These are phyloP conservation scores for Dasypogon diadema DNA, from an alignment of 2,888 invertebrate species.

Conservation along the genomic window DNA sequence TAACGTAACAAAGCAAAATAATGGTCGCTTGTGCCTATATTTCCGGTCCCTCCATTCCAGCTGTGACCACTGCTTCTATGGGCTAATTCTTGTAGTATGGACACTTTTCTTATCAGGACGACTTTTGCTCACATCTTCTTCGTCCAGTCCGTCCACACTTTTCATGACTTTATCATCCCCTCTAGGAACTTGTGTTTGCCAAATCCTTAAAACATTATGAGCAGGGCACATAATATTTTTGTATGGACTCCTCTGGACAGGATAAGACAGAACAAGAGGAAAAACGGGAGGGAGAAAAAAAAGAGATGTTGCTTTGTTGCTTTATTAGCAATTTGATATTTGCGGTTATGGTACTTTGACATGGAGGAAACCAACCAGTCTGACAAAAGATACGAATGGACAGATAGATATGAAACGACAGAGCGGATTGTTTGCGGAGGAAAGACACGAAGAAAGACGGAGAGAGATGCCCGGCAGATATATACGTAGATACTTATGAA, in stretches of 20 bases:
- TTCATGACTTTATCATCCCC: not conserved
- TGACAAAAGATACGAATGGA: constrained; percentile 26
- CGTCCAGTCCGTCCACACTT: too few relatives aligned
- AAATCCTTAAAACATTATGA: constrained; percentile 29
- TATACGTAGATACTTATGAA: not conserved
- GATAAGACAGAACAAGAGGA: not conserved
- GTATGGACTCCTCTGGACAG: constrained; percentile 15
- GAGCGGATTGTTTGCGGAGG: not conserved
- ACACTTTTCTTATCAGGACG: constrained; percentile 18
- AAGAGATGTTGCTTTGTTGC: constrained; percentile 23
- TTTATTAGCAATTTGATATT: constrained; percentile 37
- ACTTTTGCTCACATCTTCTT: not conserved
- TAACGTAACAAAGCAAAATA: not conserved
- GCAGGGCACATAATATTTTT: constrained; percentile 11
- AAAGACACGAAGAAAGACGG: not conserved
- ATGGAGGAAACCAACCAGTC: not conserved
- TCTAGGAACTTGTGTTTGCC: not conserved
- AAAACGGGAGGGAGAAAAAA: constrained; percentile 3
- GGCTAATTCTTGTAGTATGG: not conserved
- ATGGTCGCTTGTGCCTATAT: not conserved
- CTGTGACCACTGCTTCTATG: not conserved
- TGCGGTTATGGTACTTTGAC: constrained; percentile 15
- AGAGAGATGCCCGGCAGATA: too few relatives aligned
- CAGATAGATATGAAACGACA: not conserved
- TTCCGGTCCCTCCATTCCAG: not conserved